Evolutionary conservation across 2,888 invertebrate genomes (phyloP).

Genomic region (Furcula furcula): DNA sequence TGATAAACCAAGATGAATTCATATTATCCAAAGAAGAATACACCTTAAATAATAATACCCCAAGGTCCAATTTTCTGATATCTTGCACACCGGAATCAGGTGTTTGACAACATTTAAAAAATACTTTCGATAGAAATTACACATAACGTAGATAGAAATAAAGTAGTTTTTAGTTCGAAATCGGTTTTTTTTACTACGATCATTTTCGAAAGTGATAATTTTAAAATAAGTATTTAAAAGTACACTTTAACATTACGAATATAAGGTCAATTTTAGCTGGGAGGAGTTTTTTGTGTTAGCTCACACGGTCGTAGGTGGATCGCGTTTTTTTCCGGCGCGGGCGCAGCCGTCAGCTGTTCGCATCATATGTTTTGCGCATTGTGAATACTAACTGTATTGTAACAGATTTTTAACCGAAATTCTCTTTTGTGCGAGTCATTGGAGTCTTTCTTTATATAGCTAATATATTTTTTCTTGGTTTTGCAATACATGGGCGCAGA

Average conservation of each 20-base stretch:
- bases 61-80: constrained; percentile 5
- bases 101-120: too few relatives aligned
- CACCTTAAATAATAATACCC: fast-evolving
- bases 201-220: too few relatives aligned
- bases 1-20: not conserved
- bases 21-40: not conserved
- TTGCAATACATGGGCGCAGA: too few relatives aligned
- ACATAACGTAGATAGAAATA: too few relatives aligned
- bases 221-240: too few relatives aligned
- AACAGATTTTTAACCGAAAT: constrained; percentile 64
- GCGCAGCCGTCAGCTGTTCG: constrained; percentile 65
- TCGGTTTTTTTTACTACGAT: too few relatives aligned
- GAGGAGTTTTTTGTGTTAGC: not conserved
- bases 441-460: too few relatives aligned
- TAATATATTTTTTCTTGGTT: too few relatives aligned
- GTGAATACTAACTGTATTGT: constrained; percentile 59
- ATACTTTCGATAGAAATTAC: too few relatives aligned
- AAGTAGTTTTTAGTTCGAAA: too few relatives aligned
- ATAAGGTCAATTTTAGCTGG: not conserved
- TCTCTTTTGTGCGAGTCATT: constrained; percentile 16
- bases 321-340: constrained; percentile 36
- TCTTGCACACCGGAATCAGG: too few relatives aligned
- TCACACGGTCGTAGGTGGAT: constrained; percentile 25
- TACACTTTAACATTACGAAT: too few relatives aligned
- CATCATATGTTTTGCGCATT: constrained; percentile 54